These are phyloP conservation scores for Furnarius figulus DNA, from an alignment of 2,113 vertebrate species.

Conservation along the genomic window DNA sequence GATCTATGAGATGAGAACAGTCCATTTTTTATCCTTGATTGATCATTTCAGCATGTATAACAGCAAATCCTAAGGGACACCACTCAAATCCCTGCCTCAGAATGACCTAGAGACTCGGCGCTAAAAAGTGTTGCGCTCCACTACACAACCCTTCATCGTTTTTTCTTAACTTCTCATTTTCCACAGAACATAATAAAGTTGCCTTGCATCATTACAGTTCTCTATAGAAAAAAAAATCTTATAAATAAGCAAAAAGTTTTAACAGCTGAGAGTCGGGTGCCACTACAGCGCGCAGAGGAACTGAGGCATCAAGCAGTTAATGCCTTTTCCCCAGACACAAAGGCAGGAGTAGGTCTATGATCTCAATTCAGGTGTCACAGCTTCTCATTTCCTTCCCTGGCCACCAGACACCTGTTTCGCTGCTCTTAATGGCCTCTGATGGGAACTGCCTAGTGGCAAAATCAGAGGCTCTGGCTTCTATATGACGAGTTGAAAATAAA, in stretches of 20 bases:
- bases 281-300: not conserved
- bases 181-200: constrained; percentile 33
- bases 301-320: not conserved
- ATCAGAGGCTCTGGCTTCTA: not conserved
- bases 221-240: not conserved
- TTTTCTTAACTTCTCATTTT: constrained; percentile 31
- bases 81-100: constrained; percentile 45
- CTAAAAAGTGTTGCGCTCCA: constrained; percentile 13
- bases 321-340: constrained; percentile 1
- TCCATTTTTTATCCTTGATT: constrained; percentile 67
- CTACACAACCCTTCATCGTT: not conserved
- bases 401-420: constrained; percentile 39
- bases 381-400: constrained; percentile 33
- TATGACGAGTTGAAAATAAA: constrained; percentile 9
- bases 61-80: constrained; percentile 59
- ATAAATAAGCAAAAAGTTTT: constrained; percentile 36
- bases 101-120: constrained; percentile 39
- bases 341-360: constrained; percentile 27
- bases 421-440: constrained; percentile 31
- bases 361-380: constrained; percentile 43
- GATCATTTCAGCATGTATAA: constrained; percentile 65
- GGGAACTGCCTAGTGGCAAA: constrained; percentile 2
- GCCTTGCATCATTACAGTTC: constrained; percentile 31
- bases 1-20: constrained; percentile 65
- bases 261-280: not conserved